Base-by-base conservation (phyloP, 92 coral and sea anemone genomes). In the Palythoa grandis region DNA sequence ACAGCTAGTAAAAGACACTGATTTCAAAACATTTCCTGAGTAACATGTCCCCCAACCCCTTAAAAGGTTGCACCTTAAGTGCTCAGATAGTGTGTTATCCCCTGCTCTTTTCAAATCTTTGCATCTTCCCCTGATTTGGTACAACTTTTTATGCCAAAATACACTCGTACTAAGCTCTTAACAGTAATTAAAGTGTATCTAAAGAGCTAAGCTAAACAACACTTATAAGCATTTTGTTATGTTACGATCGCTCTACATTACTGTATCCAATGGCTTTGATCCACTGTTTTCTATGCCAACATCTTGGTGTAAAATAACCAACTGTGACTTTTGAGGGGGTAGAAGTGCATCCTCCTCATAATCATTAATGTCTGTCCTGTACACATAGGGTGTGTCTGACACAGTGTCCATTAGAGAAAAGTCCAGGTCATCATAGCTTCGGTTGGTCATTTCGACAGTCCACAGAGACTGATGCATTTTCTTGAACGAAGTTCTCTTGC, bases 301-400 rank as follows among this genome's bases (percentile, higher is more conserved):
- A 56, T 88, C 93, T 14, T 82, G 92, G 0, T 91, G 89, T 74
- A 94, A 63, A 54, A 82, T 86, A 22, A 80, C 85, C 84, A 89
- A 53, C 58, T 94, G 95, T 7, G 98, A 87, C 66, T 92, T 92
- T 53, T 91, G 88, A 11, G 93, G 54, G 14, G 88, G 88, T 7
- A 94, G 91, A 70, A 94, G 78, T 0, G 98, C 98, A 22, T 94
- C 98, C 38, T 78, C 89, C 67, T 94, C 98, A 88, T 92, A 94
- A 74, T 91, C 98, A 15, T 66, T 90, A 61, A 88, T 85, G 71
- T 94, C 98, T 39, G 91, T 89, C 35, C 98, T 88, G 72, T 92
- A 94, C 1, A 94, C 98, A 84, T 90, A 91, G 15, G 98, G 98
- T 5, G 92, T 89, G 76, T 94, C 98, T 20, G 94, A 83, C 25